These are phyloP conservation scores for Ceratina japonica DNA, from an alignment of 1,140 invertebrate genomes.

Conservation along the genomic window DNA sequence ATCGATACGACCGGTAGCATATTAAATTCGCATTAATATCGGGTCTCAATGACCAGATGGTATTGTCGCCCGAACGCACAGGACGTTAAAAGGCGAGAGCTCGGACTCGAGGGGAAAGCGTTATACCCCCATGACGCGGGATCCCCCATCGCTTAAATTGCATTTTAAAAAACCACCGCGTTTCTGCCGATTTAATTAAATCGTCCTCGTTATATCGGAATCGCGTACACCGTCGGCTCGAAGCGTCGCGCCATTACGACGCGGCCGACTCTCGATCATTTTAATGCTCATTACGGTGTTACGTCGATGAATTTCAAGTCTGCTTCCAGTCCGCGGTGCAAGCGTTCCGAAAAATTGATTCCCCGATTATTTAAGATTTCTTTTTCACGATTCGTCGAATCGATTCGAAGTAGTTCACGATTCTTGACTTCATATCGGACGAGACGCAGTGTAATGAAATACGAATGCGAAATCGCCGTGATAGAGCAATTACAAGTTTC, in stretches of 20 bases:
- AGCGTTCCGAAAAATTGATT: too few species aligned
- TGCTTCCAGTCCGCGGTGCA: too few species aligned
- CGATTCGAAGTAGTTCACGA: not conserved
- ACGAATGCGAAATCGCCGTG: conserved; percentile 28
- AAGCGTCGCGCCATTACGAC: not conserved
- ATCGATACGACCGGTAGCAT: not conserved
- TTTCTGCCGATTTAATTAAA: conserved; percentile 16
- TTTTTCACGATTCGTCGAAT: not conserved
- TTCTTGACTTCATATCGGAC: not conserved
- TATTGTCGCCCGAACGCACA: conserved; percentile 24
- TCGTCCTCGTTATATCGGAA: not conserved
- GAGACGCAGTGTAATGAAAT: not conserved
- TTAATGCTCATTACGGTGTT: not conserved
- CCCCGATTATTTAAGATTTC: too few species aligned
- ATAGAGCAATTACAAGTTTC: conserved; percentile 43
- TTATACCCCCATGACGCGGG: not conserved
- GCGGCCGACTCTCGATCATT: not conserved
- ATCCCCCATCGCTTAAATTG: conserved; percentile 2
- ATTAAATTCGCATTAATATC: conserved; percentile 32
- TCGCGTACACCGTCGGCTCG: too few species aligned
- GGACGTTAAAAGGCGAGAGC: conserved; percentile 23
- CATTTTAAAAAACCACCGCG: not conserved
- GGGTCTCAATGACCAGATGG: not conserved
- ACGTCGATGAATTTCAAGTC: too few species aligned
- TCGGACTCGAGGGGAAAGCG: not conserved